Conservation (phyloP, 2,888 invertebrate genomes). For the Arctia plantaginis region DNA sequence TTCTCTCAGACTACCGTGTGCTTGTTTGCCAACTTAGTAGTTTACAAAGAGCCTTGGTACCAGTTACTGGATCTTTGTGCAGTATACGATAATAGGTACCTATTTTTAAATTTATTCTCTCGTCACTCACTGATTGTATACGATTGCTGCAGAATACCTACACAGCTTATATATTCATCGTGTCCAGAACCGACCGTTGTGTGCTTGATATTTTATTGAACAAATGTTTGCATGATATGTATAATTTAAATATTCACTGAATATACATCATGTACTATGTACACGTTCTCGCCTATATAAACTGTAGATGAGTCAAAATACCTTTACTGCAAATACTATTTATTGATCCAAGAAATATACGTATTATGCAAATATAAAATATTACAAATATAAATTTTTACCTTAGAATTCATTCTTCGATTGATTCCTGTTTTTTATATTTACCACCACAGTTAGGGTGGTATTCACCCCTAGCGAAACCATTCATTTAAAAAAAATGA, state of each 20-base stretch:
- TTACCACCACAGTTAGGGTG: no score
- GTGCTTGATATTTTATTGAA: background rate
- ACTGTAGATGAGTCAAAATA: constrained; percentile 4
- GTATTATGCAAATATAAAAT: background rate
- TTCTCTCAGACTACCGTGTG: background rate
- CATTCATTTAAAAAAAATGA: no score
- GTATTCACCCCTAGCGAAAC: no score
- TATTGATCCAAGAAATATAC: background rate
- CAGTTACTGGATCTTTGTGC: constrained; percentile 8
- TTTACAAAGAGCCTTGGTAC: constrained; percentile 9
- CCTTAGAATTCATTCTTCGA: no score
- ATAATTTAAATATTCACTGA: constrained; percentile 34
- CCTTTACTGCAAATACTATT: background rate
- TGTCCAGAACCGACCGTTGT: constrained; percentile 6
- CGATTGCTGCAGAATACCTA: constrained; percentile 29
- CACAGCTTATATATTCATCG: constrained; percentile 10
- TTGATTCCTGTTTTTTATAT: no score
- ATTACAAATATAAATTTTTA: no score
- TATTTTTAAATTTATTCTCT: constrained; percentile 8
- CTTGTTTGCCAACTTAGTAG: background rate
- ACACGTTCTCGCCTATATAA: background rate
- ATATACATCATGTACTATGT: constrained; percentile 10
- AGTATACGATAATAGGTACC: constrained; percentile 5
- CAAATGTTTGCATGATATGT: constrained; percentile 26
- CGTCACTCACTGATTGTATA: constrained; percentile 27